Conservation (phyloP, 2,113 vertebrate species). For the Brachyistius frenatus region DNA sequence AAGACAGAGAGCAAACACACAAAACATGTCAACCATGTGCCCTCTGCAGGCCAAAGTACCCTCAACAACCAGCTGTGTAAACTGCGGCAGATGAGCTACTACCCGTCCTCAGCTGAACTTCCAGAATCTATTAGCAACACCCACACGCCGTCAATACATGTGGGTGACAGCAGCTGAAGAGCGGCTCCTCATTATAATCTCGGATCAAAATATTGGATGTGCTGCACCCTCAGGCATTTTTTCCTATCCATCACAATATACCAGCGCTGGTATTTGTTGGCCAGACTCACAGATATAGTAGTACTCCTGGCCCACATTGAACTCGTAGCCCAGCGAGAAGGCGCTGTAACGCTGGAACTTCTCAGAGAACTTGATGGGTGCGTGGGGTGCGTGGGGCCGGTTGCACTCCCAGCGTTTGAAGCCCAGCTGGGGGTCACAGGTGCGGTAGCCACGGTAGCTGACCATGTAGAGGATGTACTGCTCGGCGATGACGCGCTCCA, state of each 20-base stretch:
- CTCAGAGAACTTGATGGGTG: slow-evolving; percentile 99
- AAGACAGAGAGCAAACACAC: slow-evolving; percentile 62
- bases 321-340: slow-evolving; percentile 97
- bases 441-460: slow-evolving; percentile 90
- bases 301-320: slow-evolving; percentile 95
- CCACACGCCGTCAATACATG: slow-evolving; percentile 34
- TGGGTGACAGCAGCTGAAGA: slow-evolving; percentile 15
- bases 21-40: slow-evolving; percentile 59
- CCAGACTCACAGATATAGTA: slow-evolving; percentile 92
- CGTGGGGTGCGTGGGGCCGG: slow-evolving; percentile 92
- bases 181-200: slow-evolving; percentile 20
- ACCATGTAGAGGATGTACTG: slow-evolving; percentile 99
- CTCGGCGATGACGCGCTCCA: slow-evolving; percentile 87
- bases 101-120: slow-evolving; percentile 47
- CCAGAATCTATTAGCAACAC: slow-evolving; percentile 43
- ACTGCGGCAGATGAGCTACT: slow-evolving; percentile 7
- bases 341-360: slow-evolving; percentile 99
- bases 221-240: slow-evolving; percentile 16
- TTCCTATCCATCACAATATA: slow-evolving; percentile 9
- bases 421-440: slow-evolving; percentile 92
- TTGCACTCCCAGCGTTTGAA: slow-evolving; percentile 99
- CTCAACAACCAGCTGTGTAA: slow-evolving; percentile 9
- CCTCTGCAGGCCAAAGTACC: slow-evolving; percentile 64
- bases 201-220: slow-evolving; percentile 22
- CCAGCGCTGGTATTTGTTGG: background rate